Base-by-base conservation (phyloP, 2,888 invertebrate species). In the Tortrix viridana region DNA sequence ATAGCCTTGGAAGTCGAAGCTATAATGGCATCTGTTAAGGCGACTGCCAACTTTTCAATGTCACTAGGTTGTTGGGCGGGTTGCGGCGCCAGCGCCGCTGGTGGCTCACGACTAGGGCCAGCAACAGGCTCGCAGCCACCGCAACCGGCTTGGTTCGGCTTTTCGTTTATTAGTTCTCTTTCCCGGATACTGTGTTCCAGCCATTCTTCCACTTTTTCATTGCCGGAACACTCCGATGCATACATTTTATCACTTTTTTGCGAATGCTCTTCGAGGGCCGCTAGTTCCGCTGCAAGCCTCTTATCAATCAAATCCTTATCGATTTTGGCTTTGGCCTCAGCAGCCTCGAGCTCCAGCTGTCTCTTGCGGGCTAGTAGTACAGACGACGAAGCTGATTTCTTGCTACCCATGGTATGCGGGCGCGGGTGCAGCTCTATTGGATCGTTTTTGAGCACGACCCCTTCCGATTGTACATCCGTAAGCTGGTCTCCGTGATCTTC, bases 311-410 rank as follows among this genome's bases (percentile, higher is more conserved):
- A 19, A 12, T 61, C 50, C 16, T 55, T 32, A 3, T 61, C 55
- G 16, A 61, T 26, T 26, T 37, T 26, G 26, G 61, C 56, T 20
- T 61, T 55, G 22, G 50, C 49, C 20, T 50, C 50, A 7, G 55
- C 61, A 14, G 61, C 50, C 55, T 61, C 44, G 5, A 58, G 22
- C 18, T 48, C 22, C 12, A 48, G 23, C 57, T 58, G 41, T 23
- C 38, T 37, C 22, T 49, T 38, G n/a, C 57, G 22, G 19, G 47
- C 48, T 32, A 26, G n/a, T 26, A 49, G 16, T 23, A 23, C 48
- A n/a, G 48, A 49, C 2, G 48, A 49, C n/a, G 48, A 9, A 1
- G 16, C 9, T 16, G 37, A 50, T 37, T 37, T 50, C 9, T 37
- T 37, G 12, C 26, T 26, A 16, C 26, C 38, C 38, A 14, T 2